phyloP scores from a whole-genome alignment of 1,140 invertebrate species.

The Lepidurus couesii region DNA sequence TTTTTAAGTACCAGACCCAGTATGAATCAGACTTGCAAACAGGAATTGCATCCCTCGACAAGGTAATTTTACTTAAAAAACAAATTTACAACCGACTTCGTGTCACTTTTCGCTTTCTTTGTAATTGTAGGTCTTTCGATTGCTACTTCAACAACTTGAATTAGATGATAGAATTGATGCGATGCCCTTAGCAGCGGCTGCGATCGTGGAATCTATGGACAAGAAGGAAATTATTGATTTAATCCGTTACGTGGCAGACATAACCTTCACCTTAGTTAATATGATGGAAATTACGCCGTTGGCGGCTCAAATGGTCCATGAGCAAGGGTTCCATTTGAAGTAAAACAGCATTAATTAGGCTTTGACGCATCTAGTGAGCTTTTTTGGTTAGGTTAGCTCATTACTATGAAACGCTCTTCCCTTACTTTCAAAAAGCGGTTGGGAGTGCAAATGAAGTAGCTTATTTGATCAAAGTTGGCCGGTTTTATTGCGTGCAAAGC shows the following conservation, averaged over 20 bases:
- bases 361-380: constrained; percentile 23
- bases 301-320: constrained; percentile 49
- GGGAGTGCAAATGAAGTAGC: not conserved
- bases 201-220: constrained; percentile 36
- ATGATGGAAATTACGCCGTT: constrained; percentile 59
- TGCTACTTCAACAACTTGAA: constrained; percentile 49
- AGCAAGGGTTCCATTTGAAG: constrained; percentile 53
- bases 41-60: constrained; percentile 45
- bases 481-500: constrained; percentile 28
- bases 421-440: constrained; percentile 30
- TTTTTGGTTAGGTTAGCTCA: constrained; percentile 39
- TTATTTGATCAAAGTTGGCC: constrained; percentile 20
- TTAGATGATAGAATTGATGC: constrained; percentile 41
- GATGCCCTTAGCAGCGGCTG: constrained; percentile 28
- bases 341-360: constrained; percentile 40
- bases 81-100: not conserved
- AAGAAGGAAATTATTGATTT: constrained; percentile 55
- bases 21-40: constrained; percentile 61
- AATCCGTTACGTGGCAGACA: constrained; percentile 64
- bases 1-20: constrained; percentile 62
- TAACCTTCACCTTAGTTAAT: constrained; percentile 56
- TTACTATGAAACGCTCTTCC: constrained; percentile 44
- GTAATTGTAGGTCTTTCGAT: constrained; percentile 44
- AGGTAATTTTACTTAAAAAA: constrained; percentile 39
- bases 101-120: not conserved